Percentiles rank a stretch among this genome's conserved stretches.
phyloP scores from a whole-genome alignment of 2,113 vertebrate species.

The Chloebia gouldiae region DNA sequence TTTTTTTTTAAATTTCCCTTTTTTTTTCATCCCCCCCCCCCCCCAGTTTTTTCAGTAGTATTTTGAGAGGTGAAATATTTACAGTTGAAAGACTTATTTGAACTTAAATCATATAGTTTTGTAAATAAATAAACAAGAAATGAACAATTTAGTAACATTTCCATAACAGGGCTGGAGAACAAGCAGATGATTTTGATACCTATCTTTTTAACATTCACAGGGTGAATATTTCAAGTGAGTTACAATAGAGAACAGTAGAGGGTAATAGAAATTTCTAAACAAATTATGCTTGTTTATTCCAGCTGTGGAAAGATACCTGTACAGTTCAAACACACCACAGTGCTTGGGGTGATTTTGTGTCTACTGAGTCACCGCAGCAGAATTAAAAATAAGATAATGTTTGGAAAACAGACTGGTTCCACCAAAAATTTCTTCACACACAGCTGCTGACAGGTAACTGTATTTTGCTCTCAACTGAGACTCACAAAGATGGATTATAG shows the following conservation, averaged over 20 bases:
- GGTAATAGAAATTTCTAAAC: not conserved
- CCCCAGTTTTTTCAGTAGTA: not conserved
- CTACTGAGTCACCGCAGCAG: not conserved
- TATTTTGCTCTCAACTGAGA: not conserved
- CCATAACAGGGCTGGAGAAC: not conserved
- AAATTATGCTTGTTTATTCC: not conserved
- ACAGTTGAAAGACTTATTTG: not conserved
- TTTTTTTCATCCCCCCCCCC: rapidly evolving
- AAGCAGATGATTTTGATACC: not conserved
- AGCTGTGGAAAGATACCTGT: not conserved
- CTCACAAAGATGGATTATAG: not conserved
- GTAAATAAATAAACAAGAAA: not conserved
- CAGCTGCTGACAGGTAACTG: not conserved
- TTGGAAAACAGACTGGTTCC: not conserved
- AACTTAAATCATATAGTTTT: not conserved
- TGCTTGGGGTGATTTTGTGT: not conserved
- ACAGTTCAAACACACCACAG: not conserved
- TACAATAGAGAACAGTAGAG: not conserved
- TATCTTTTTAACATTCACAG: not conserved
- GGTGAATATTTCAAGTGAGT: not conserved
- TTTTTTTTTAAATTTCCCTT: not conserved
- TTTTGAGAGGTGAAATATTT: not conserved
- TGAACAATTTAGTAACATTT: not conserved
- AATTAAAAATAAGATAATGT: not conserved
- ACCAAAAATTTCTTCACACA: not conserved